Base-by-base conservation (phyloP, 2,888 invertebrate species). In the Eupelmus urozonus region DNA sequence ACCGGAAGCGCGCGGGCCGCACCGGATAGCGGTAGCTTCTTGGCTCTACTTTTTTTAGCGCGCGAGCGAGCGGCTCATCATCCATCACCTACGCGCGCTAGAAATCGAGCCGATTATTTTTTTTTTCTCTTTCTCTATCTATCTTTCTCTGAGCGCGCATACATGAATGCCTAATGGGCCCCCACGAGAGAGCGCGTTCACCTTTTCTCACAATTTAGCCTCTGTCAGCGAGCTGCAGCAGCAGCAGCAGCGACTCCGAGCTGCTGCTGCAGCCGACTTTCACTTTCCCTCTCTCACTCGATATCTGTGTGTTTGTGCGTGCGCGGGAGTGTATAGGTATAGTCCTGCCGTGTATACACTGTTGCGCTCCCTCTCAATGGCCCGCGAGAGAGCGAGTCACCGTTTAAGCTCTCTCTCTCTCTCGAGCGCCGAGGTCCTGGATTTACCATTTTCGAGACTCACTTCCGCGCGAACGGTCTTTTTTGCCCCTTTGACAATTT, bases 121-220 rank as follows among this genome's bases (percentile, higher is more conserved):
- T n/a, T n/a, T 27, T 57, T 9, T 18, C 16, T 27, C n/a, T 18
- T 20, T 49, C 60, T 20, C 9, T 51, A 7, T 62, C 27, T 20
- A 5, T 49, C n/a, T 23, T 25, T 25, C 27, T 66, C 1, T 23
- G 7, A 45, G 49, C 18, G 59, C 59, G 57, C 59, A 75, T 69
- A 62, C 11, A 69, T 63, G 70, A 70, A 70, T 76, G 49, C 34
- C 20, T 69, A 69, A 78, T 78, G 69, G 69, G 45, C 73, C 73
- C n/a, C n/a, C n/a, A 73, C 67, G 70, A 65, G 55, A 42, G 45
- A 34, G 57, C 23, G 66, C 78, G 66, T 72, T 79, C 78, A 79
- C 78, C 79, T 79, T 66, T 79, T 71, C 71, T 79, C 78, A 74
- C 70, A 78, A 70, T 75, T 79, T 75, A 59, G n/a, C 59, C 78